These are phyloP conservation scores for Aporrectodea caliginosa DNA, from an alignment of 1,140 invertebrate species.

Conservation along the genomic window DNA sequence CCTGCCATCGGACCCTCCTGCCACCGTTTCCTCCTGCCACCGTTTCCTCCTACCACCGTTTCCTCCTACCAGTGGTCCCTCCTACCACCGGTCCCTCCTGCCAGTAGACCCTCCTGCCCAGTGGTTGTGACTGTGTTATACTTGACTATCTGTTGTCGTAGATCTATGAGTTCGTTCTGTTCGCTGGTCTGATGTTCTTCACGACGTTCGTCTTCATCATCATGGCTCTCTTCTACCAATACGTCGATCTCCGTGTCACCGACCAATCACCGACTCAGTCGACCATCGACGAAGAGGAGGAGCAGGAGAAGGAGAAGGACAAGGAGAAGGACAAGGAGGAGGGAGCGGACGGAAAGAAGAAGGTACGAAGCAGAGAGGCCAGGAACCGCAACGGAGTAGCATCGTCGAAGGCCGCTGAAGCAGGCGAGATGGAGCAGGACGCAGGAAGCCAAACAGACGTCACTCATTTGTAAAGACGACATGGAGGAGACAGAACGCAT, in stretches of 20 bases:
- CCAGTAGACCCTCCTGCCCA: too few species aligned
- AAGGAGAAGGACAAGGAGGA: background rate
- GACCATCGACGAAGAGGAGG: background rate
- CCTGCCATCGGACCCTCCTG: background rate
- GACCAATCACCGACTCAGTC: too few species aligned
- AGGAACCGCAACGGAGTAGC: too few species aligned
- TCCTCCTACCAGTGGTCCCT: too few species aligned
- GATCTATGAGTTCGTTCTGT: constrained; percentile 82
- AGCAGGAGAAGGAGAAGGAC: background rate
- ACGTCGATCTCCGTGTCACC: constrained; percentile 37
- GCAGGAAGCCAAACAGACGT: too few species aligned
- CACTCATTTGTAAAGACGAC: too few species aligned
- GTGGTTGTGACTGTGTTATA: too few species aligned
- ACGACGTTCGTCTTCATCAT: constrained; percentile 76
- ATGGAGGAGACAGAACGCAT: too few species aligned
- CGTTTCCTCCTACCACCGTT: constrained; percentile 26
- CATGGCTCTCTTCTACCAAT: constrained; percentile 64
- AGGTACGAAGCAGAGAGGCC: too few species aligned
- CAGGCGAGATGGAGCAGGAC: too few species aligned
- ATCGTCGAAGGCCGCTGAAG: too few species aligned
- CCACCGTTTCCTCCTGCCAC: background rate
- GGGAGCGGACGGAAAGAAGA: background rate
- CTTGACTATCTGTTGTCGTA: constrained; percentile 55
- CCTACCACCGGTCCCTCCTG: too few species aligned
- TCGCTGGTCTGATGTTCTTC: constrained; percentile 75